Evolutionary conservation across 92 coral and sea anemone species (phyloP).

Genomic region (Diadumene lineata): DNA sequence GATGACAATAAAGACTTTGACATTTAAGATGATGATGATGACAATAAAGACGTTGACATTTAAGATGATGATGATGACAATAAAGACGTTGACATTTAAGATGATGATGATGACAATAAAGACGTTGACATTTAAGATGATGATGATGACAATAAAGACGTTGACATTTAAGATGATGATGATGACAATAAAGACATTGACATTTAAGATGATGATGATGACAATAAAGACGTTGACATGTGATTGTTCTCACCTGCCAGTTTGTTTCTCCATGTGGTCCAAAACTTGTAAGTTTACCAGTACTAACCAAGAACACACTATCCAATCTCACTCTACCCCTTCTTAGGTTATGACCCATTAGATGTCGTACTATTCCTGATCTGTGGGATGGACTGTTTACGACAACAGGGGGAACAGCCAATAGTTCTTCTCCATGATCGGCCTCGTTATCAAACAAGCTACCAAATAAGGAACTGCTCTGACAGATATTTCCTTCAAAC

Average conservation of each 20-base stretch:
- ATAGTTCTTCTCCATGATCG: constrained; percentile 62
- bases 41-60: no score
- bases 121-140: no score
- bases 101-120: no score
- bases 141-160: no score
- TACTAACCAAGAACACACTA: constrained; percentile 64
- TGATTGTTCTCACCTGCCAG: constrained; percentile 87
- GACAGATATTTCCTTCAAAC: constrained; percentile 61
- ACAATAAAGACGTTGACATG: no score
- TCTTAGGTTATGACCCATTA: constrained; percentile 74
- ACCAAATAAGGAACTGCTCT: constrained; percentile 37
- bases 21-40: no score
- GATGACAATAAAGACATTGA: no score
- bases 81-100: no score
- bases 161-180: no score
- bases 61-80: no score
- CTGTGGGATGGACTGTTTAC: constrained; percentile 75
- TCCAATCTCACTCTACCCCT: constrained; percentile 66
- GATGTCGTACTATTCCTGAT: constrained; percentile 80
- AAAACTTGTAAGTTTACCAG: constrained; percentile 80
- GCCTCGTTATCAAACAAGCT: constrained; percentile 30
- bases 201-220: no score
- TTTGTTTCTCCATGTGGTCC: constrained; percentile 91
- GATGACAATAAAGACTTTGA: no score
- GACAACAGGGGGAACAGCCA: constrained; percentile 77